Base-by-base conservation (phyloP, 64 coral and sea anemone genomes). In the Montipora sp. region DNA sequence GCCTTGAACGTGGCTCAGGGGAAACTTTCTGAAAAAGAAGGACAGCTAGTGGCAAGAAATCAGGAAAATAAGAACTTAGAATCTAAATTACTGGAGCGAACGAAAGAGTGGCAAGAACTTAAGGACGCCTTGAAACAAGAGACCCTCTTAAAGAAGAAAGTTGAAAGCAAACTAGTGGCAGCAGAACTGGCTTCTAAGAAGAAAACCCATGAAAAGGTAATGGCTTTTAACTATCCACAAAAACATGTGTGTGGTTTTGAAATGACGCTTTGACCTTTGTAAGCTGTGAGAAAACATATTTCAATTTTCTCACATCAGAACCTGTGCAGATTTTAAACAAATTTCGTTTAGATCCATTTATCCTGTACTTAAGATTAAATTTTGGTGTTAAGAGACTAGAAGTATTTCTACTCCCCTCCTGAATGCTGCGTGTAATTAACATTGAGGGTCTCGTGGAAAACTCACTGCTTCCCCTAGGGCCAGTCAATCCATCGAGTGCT, bases 71-170 rank as follows among this genome's bases (percentile, higher is more conserved):
- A 22, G 20, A 96, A 91, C 69, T 80, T 96, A 47, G 92, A 94
- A 86, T 61, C 79, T 47, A 82, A 84, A 18, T 49, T 94, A 24
- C 80, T 88, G 11, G 92, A 94, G 61, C 61, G 90, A 49, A 73
- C 58, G 43, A 91, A 92, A 68, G 95, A 96, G 78, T 85, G 81
- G 15, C 55, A 94, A 84, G 92, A 93, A 72, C 75, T 96, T 44
- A 96, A 96, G 20, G 95, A 94, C 59, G 88, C 95, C 73, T 70
- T 96, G 59, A 88, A 96, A 22, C 92, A 96, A 44, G 95, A 96
- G 60, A 96, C 92, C 8, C 48, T 96, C 67, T 86, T 68, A 8
- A 90, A 92, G 65, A 92, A 94, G 19, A 88, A 96, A 11, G 51
- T 94, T 55, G 92, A 96, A 75, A 93, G 94, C 63, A 89, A 94